Evolutionary conservation across 1,140 invertebrate genomes (phyloP), one percentile per base, ranked within the genome.

Genomic region (Dolichoris vasculosae): DNA sequence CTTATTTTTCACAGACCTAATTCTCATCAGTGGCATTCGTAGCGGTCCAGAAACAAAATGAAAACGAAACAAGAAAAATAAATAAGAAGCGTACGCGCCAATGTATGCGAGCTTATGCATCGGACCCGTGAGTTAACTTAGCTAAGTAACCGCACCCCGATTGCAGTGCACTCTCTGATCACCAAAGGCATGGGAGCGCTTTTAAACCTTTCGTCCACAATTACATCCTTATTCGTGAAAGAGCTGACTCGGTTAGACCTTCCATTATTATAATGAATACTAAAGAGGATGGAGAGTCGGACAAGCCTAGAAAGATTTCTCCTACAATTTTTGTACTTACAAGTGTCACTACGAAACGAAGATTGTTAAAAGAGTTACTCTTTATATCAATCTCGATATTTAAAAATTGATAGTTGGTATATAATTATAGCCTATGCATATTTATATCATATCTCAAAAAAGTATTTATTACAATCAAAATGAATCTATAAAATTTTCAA

Each of bases 91-190:
- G 4, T 13, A 23, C 35, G 32, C 23, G 40, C 20, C 38, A 43
- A 43, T 73, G 38, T 73, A 43, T 73, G 9, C 38, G 26, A 11
- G 20, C 15, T 20, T n/a, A 43, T 43, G 38, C 38, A 43, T n/a
- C 9, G 23, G 38, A 23, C 13, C n/a, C 23, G 69, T 11, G 20
- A 43, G 69, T 43, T 73, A 73, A 73, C 69, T 76, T 76, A 76
- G 46, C n/a, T 51, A 51, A 76, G 75, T 76, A 76, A 76, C 75
- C 46, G 46, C 75, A 76, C 46, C 75, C 75, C 75, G 75, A 76
- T 75, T 75, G 20, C 23, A 30, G 23, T 35, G 43, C 75, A 76
- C 75, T 76, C 71, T 73, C 46, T 76, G 13, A 76, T 76, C 75
- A 76, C n/a, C 75, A 76, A 43, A 76, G 38, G 75, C 75, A 76